phyloP scores from a whole-genome alignment of 2,113 vertebrate genomes.

The Casuarius casuarius region DNA sequence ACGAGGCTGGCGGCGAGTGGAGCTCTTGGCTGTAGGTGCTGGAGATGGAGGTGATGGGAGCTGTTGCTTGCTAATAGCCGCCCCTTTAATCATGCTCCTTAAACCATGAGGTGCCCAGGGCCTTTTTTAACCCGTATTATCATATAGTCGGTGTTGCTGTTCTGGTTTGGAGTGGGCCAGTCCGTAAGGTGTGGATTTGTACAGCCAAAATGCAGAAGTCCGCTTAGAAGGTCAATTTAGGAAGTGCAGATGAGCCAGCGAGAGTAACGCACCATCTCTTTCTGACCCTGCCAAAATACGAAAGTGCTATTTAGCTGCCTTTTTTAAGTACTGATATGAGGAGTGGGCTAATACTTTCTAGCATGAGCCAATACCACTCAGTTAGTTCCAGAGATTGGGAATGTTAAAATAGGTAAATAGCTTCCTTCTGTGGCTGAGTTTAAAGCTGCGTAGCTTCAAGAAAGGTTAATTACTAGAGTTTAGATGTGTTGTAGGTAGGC shows the following conservation, averaged over 20 bases:
- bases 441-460: background rate
- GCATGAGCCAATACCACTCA: background rate
- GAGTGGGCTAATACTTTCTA: background rate
- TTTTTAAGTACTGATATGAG: background rate
- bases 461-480: background rate
- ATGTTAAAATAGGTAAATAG: background rate
- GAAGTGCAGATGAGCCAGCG: background rate
- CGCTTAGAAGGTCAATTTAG: too few species aligned
- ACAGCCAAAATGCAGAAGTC: background rate
- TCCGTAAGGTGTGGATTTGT: too few species aligned
- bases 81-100: slow-evolving; percentile 64
- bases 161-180: background rate
- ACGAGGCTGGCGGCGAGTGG: slow-evolving; percentile 35
- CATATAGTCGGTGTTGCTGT: background rate
- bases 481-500: background rate
- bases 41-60: slow-evolving; percentile 50
- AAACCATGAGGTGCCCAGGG: slow-evolving; percentile 5
- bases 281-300: background rate
- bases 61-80: slow-evolving; percentile 38
- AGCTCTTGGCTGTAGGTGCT: slow-evolving; percentile 65
- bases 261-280: background rate
- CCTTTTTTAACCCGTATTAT: background rate
- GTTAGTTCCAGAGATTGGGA: background rate
- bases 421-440: background rate
- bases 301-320: slow-evolving; percentile 5